Conservation (phyloP, 2,113 vertebrate genomes). For the Psittacus erithacus region DNA sequence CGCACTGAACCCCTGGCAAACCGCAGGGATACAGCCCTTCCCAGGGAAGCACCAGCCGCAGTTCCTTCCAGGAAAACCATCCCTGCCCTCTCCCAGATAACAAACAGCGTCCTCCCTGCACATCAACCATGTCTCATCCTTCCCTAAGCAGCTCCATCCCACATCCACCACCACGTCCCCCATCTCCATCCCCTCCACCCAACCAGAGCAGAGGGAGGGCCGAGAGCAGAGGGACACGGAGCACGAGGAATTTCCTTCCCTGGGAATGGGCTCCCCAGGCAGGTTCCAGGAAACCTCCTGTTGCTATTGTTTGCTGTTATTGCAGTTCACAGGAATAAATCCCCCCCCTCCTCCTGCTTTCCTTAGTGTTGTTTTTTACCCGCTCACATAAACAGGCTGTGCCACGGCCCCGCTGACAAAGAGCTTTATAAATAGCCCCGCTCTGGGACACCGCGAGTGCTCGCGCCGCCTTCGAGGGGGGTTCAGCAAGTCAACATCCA, state of each 20-base stretch:
- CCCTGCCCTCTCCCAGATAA: neutral
- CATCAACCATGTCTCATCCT: neutral
- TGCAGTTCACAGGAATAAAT: constrained; percentile 9
- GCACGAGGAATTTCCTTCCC: constrained; percentile 43
- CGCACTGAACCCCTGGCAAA: neutral
- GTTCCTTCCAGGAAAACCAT: constrained; percentile 47
- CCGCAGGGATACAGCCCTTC: neutral
- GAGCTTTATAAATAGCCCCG: constrained; percentile 1
- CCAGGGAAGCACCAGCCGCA: fast-evolving
- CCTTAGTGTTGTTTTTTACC: neutral
- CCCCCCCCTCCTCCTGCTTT: neutral
- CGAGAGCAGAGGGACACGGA: neutral
- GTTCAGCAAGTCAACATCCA: fast-evolving
- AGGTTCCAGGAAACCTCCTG: constrained; percentile 45
- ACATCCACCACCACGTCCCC: neutral
- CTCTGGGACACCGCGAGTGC: fast-evolving
- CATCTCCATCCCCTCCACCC: neutral
- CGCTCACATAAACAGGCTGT: neutral
- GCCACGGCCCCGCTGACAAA: neutral
- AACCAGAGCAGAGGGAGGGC: neutral
- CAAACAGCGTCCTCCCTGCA: neutral
- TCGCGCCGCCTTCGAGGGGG: fast-evolving
- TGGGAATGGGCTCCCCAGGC: neutral
- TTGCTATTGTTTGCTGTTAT: constrained; percentile 55
- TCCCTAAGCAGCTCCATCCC: neutral